Evolutionary conservation across 2,113 vertebrate species (phyloP).

Genomic region (Solea senegalensis): DNA sequence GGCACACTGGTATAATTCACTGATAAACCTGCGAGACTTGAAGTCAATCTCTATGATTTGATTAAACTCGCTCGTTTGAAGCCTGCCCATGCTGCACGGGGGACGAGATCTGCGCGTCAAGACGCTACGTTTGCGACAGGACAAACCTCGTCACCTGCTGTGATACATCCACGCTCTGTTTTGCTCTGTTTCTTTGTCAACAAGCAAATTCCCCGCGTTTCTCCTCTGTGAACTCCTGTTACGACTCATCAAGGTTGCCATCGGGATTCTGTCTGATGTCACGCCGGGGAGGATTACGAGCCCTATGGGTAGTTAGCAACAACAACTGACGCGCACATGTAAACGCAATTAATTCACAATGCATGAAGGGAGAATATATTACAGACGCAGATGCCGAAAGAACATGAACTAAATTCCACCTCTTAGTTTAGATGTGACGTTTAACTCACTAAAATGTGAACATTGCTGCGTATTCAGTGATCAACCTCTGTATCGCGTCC

Average conservation of each 20-base stretch:
- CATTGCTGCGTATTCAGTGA: conserved; percentile 24
- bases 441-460: conserved; percentile 31
- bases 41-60: no score
- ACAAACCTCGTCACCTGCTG: no score
- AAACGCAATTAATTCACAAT: conserved; percentile 66
- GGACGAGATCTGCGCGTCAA: no score
- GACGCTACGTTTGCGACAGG: no score
- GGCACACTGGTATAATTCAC: no score
- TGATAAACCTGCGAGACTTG: no score
- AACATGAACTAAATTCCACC: conserved; percentile 54
- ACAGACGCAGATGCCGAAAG: conserved; percentile 35
- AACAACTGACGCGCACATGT: conserved; percentile 60
- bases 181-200: conserved; percentile 56
- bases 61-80: no score
- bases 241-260: conserved; percentile 38
- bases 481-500: conserved; percentile 15
- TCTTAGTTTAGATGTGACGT: conserved; percentile 48
- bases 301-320: conserved; percentile 55
- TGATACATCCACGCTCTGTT: not conserved
- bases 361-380: conserved; percentile 67
- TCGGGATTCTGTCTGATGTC: conserved; percentile 67
- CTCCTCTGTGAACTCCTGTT: conserved; percentile 40
- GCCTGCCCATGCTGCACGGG: no score
- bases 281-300: conserved; percentile 64
- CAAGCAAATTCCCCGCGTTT: conserved; percentile 61